phyloP scores from a whole-genome alignment of 2,797 vertebrate genomes.

The Myoxocephalus aenaeus region DNA sequence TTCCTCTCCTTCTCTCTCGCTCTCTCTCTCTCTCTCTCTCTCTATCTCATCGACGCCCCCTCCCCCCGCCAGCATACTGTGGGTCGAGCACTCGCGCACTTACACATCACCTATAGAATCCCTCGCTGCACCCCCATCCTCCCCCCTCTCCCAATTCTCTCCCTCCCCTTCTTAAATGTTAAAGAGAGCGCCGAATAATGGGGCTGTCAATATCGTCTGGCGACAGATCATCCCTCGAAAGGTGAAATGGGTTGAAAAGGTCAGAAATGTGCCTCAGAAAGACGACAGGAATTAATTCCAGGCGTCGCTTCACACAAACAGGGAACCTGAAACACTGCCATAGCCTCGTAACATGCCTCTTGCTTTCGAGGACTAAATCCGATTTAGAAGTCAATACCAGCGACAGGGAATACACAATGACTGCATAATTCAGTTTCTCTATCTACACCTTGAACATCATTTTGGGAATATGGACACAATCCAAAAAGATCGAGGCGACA shows the following conservation, averaged over 20 bases:
- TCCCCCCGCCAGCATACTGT: constrained; percentile 49
- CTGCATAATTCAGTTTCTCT: not conserved
- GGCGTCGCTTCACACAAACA: not conserved
- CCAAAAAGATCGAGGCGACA: not conserved
- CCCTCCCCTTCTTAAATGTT: constrained; percentile 32
- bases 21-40: too few species aligned
- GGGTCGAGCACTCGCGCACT: not conserved
- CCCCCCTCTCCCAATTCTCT: not conserved
- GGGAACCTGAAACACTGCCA: not conserved
- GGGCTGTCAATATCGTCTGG: constrained; percentile 37
- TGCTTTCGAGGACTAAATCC: not conserved
- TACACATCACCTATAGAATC: constrained; percentile 17
- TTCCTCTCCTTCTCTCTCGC: constrained; percentile 26
- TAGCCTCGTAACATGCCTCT: not conserved
- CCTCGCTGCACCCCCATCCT: constrained; percentile 6
- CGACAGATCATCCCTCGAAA: constrained; percentile 25
- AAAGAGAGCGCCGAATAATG: constrained; percentile 54
- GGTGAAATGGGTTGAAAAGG: constrained; percentile 34
- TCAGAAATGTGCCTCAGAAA: constrained; percentile 22
- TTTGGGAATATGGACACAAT: not conserved
- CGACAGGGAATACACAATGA: not conserved
- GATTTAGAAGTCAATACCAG: not conserved
- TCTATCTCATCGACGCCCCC: too few species aligned
- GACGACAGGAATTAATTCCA: constrained; percentile 6
- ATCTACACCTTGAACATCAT: not conserved